These are phyloP conservation scores for Puntigrus tetrazona DNA, from an alignment of 2,113 vertebrate species.

Conservation along the genomic window DNA sequence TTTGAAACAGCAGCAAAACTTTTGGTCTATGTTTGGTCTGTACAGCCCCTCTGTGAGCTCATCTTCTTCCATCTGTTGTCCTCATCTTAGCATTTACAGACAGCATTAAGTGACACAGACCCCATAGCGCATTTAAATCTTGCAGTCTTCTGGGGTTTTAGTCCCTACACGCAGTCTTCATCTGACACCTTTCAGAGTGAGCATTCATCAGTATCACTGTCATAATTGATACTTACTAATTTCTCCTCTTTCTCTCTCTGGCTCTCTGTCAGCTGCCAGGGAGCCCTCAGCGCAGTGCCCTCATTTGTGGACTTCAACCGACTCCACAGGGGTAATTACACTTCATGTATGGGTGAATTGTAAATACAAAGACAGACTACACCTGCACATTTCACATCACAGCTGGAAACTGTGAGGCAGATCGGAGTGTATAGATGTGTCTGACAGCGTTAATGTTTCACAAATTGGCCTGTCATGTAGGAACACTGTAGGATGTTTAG, in stretches of 20 bases:
- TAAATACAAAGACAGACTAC: constrained; percentile 87
- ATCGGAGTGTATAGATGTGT: neutral
- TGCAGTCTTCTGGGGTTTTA: constrained; percentile 39
- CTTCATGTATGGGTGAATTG: constrained; percentile 93
- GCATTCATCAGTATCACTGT: constrained; percentile 73
- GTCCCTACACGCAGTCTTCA: constrained; percentile 53
- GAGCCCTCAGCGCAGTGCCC: constrained; percentile 77
- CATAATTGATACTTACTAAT: constrained; percentile 81
- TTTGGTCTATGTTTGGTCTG: neutral
- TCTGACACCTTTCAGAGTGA: constrained; percentile 69
- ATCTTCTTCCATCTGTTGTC: constrained; percentile 22
- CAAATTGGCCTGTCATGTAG: neutral
- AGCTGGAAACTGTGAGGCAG: constrained; percentile 73
- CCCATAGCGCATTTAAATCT: constrained; percentile 60
- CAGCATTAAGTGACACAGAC: constrained; percentile 52
- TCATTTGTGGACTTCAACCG: constrained; percentile 85
- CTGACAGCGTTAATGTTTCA: neutral
- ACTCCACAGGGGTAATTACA: constrained; percentile 87
- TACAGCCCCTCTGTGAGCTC: neutral
- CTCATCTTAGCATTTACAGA: neutral
- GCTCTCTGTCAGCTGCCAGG: constrained; percentile 80
- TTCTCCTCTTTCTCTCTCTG: constrained; percentile 79
- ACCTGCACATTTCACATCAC: constrained; percentile 77
- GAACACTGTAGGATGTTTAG: too few relatives aligned
- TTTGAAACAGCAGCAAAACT: neutral